phyloP scores from a whole-genome alignment of 2,797 vertebrate species.

The Allochrocebus solatus region DNA sequence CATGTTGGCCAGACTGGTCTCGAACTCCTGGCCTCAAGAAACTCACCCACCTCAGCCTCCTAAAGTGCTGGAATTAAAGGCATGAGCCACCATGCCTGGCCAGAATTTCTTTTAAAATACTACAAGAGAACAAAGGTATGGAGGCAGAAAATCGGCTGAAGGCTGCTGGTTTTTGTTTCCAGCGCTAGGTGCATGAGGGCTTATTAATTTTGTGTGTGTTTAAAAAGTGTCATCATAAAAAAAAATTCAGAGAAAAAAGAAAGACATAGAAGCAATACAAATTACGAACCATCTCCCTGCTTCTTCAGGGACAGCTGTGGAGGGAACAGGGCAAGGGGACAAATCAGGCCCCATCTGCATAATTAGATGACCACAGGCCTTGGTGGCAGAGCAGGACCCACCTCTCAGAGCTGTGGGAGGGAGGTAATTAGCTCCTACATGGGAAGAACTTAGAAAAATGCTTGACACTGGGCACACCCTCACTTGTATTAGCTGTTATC shows the following conservation, averaged over 20 bases:
- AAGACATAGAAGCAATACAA: not conserved
- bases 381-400: not conserved
- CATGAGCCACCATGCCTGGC: too few species aligned
- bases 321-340: not conserved
- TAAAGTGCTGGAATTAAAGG: too few species aligned
- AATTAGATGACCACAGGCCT: not conserved
- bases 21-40: too few species aligned
- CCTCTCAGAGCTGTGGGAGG: not conserved
- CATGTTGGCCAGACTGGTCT: too few species aligned
- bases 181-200: too few species aligned
- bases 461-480: not conserved
- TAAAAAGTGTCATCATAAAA: not conserved
- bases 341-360: not conserved
- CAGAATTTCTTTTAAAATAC: too few species aligned
- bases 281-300: not conserved
- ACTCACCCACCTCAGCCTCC: too few species aligned
- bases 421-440: fast-evolving
- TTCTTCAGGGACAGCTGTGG: not conserved
- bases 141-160: too few species aligned
- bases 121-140: too few species aligned
- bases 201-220: not conserved
- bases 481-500: not conserved
- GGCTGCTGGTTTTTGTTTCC: too few species aligned
- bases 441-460: not conserved
- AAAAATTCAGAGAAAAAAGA: not conserved